A percentile compares a stretch with the other conserved stretches of the same genome.
These are phyloP conservation scores for Patella depressa DNA, from an alignment of 2,888 invertebrate species.

Conservation along the genomic window DNA sequence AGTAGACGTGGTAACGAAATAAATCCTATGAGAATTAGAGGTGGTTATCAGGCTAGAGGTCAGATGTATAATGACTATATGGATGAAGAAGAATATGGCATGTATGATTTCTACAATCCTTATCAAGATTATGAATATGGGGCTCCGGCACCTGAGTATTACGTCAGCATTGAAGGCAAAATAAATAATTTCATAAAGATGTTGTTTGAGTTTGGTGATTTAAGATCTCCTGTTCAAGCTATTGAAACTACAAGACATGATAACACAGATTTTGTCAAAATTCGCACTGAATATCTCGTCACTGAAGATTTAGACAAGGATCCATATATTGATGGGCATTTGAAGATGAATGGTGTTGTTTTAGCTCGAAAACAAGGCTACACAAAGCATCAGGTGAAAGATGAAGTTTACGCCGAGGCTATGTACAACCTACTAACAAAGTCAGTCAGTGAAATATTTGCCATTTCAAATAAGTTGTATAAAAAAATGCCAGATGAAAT, in stretches of 20 bases:
- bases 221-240: not conserved
- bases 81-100: not conserved
- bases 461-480: not conserved
- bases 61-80: too few relatives aligned
- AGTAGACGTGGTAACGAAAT: not conserved
- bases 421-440: not conserved
- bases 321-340: not conserved
- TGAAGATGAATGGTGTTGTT: not conserved
- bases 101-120: not conserved
- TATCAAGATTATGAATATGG: constrained; percentile 5
- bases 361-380: not conserved
- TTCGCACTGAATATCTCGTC: not conserved
- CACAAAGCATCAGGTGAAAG: constrained; percentile 2
- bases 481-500: not conserved
- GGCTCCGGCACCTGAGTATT: not conserved
- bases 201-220: not conserved
- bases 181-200: not conserved
- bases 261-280: not conserved
- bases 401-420: not conserved
- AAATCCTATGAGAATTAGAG: too few relatives aligned
- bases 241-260: not conserved
- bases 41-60: not conserved
- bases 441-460: not conserved
- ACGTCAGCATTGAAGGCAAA: constrained; percentile 3
- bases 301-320: not conserved